Evolutionary conservation across 2,888 invertebrate genomes (phyloP), one percentile per base, ranked within the genome.

Genomic region (Ochropacha duplaris): DNA sequence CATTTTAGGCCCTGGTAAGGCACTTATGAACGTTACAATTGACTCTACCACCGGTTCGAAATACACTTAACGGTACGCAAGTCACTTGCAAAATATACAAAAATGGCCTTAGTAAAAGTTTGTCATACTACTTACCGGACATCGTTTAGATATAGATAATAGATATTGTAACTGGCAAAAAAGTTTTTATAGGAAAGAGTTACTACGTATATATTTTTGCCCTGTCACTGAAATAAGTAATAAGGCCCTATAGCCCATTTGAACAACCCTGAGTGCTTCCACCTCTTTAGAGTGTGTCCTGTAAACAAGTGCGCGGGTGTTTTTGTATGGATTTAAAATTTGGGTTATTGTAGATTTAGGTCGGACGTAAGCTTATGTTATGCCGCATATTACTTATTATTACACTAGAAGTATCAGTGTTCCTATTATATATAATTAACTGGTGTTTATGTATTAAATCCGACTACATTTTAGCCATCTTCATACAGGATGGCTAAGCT

Each of bases 241-340:
- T 49, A 49, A 44, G 44, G 19, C 50, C 49, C 54, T 54, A 28
- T 44, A 54, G 36, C 56, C 59, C 50, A 56, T 34, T 50, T 39
- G 50, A 60, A 62, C 59, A 58, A 50, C 49, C 55, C 52, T 49
- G 51, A n/a, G n/a, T n/a, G 59, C 57, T 50, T 57, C 57, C 54
- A 55, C 61, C 57, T 57, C 68, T 60, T 59, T 52, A 34, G 50
- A 62, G 66, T 66, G 63, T 79, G 79, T 83, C 81, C 82, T 72
- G 76, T 80, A 85, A 85, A 86, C 84, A 85, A 85, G 80, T 81
- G 73, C 73, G 68, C 68, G 22, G 44, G 59, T 68, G 77, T 76
- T 83, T 83, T 83, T 81, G 79, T 83, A 78, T 78, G 78, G 75
- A 78, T 85, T 83, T 81, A 78, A 80, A 75, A 80, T 74, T 74